phyloP scores from a whole-genome alignment of 2,888 invertebrate genomes.

The Anthrax anthrax region DNA sequence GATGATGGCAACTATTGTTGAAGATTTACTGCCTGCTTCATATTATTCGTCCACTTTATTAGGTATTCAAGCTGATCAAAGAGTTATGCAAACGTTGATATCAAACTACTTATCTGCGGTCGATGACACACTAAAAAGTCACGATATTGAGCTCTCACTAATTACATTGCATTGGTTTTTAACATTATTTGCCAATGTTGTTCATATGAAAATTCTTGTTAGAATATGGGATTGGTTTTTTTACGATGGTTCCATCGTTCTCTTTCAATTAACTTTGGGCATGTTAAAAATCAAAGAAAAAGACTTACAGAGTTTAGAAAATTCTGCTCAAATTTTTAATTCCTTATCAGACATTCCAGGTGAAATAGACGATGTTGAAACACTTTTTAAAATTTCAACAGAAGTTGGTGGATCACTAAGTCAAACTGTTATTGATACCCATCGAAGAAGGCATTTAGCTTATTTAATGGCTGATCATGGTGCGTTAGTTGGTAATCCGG shows the following conservation, averaged over 20 bases:
- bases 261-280: conserved; percentile 88
- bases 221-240: conserved; percentile 97
- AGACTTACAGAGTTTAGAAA: conserved; percentile 71
- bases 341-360: conserved; percentile 92
- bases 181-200: conserved; percentile 90
- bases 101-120: conserved; percentile 79
- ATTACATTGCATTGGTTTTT: conserved; percentile 97
- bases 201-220: conserved; percentile 84
- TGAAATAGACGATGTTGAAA: conserved; percentile 72
- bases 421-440: conserved; percentile 61
- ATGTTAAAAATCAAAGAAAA: conserved; percentile 83
- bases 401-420: conserved; percentile 70
- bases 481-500: conserved; percentile 79
- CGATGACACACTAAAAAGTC: conserved; percentile 79
- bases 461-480: conserved; percentile 96
- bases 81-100: conserved; percentile 84
- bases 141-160: conserved; percentile 87
- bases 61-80: conserved; percentile 88
- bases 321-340: conserved; percentile 97
- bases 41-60: conserved; percentile 92
- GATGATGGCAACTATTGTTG: conserved; percentile 98
- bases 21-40: conserved; percentile 91
- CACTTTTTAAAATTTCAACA: conserved; percentile 59
- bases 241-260: conserved; percentile 83
- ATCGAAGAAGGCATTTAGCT: conserved; percentile 81